Evolutionary conservation across 2,113 vertebrate species (phyloP), one percentile per base, ranked within the genome.

Genomic region (Vulpes ferrilata): DNA sequence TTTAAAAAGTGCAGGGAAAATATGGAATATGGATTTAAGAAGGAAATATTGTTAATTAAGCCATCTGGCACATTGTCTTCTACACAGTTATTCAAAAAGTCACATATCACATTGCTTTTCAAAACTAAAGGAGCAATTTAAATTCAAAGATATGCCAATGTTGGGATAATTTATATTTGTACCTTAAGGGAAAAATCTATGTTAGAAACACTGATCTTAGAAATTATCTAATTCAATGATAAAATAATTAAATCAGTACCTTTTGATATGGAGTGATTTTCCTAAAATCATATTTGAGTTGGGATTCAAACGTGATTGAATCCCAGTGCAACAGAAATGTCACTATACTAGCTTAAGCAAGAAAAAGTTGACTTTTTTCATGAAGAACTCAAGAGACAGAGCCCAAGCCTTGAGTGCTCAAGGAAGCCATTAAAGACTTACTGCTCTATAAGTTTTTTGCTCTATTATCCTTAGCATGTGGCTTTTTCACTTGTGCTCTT

Each of bases 21-120:
- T 84, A 57, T 64, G n/a, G 74, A 90, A 92, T 92, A 38, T 48
- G 13, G 13, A 84, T 65, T 97, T 95, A 60, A 88, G 96, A 94
- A 95, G 74, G 65, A 93, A 88, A 91, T 95, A 90, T 73, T 91
- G 53, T 76, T 95, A 96, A 95, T 97, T 88, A 96, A 95, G 55
- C 88, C 96, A 97, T 94, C 85, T 94, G 85, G 65, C 43, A 86
- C n/a, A 74, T 86, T 94, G 73, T 88, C 16, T 88, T 73, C 73
- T 53, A 88, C 20, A 78, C 27, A 94, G 23, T 78, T 96, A 84
- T 62, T 96, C n/a, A 80, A 94, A 97, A 94, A 65, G 65, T 83
- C 27, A n/a, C 65, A 79, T 43, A 84, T 79, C 35, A 93, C 48
- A 85, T 81, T 92, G 10, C 11, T 60, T 96, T 96, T 93, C 55